Percentiles rank a stretch among this genome's conserved stretches.
These are phyloP conservation scores for Oreochromis mossambicus DNA, from an alignment of 2,797 vertebrate species.

Conservation along the genomic window DNA sequence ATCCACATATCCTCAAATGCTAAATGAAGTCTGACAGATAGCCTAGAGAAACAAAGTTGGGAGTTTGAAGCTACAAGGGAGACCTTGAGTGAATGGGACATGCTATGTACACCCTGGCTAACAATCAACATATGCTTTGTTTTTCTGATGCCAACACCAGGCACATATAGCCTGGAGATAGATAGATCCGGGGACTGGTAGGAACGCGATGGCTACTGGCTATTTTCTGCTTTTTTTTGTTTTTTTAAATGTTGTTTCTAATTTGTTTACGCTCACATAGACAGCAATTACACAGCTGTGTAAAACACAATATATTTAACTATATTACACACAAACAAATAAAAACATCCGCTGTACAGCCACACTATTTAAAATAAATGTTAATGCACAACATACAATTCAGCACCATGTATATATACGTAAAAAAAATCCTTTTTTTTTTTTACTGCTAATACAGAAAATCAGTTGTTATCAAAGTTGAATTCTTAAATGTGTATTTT, in stretches of 20 bases:
- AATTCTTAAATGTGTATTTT: background rate
- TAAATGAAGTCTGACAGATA: conserved; percentile 99
- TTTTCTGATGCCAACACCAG: conserved; percentile 86
- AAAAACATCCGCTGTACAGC: background rate
- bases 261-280: conserved; percentile 66
- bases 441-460: background rate
- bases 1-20: conserved; percentile 86
- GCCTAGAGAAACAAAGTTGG: conserved; percentile 97
- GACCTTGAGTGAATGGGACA: conserved; percentile 98
- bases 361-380: background rate
- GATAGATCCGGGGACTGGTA: conserved; percentile 78
- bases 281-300: conserved; percentile 54
- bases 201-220: conserved; percentile 70
- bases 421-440: background rate
- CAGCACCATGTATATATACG: background rate
- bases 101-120: conserved; percentile 94
- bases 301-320: conserved; percentile 19
- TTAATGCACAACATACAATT: background rate
- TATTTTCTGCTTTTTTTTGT: conserved; percentile 57
- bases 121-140: conserved; percentile 98
- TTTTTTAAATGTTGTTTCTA: conserved; percentile 54
- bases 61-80: conserved; percentile 89
- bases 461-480: background rate
- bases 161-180: conserved; percentile 85
- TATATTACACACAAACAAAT: background rate